Percentiles rank a stretch among this genome's conserved stretches.
Conservation (phyloP, 2,888 invertebrate genomes). For the Sicus ferrugineus region DNA sequence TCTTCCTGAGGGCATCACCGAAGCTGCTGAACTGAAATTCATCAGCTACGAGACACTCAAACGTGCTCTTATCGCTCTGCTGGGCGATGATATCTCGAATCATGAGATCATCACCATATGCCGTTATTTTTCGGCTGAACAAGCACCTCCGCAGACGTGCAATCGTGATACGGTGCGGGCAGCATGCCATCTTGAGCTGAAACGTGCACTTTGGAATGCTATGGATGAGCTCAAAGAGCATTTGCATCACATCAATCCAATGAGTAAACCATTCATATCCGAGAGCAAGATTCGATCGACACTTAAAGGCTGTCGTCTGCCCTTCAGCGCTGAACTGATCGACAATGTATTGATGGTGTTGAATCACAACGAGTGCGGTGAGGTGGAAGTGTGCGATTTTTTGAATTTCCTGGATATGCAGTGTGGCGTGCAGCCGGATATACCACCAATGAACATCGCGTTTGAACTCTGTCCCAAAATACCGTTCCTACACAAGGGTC, state of each 20-base stretch:
- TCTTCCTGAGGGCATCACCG: constrained; percentile 60
- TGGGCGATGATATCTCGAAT: constrained; percentile 76
- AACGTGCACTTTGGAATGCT: constrained; percentile 78
- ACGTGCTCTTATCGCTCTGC: constrained; percentile 72
- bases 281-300: constrained; percentile 71
- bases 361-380: constrained; percentile 71
- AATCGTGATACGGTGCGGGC: constrained; percentile 68
- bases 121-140: constrained; percentile 75
- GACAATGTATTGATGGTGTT: constrained; percentile 72
- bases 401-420: constrained; percentile 76
- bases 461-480: constrained; percentile 62
- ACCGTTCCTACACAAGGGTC: constrained; percentile 59
- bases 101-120: constrained; percentile 83
- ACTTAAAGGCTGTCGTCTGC: constrained; percentile 74
- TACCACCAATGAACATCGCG: constrained; percentile 59
- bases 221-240: constrained; percentile 71
- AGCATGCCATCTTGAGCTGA: constrained; percentile 75
- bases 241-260: constrained; percentile 68
- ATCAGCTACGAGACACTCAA: constrained; percentile 62
- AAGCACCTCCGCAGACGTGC: constrained; percentile 63
- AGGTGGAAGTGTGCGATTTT: constrained; percentile 74
- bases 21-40: constrained; percentile 44
- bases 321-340: constrained; percentile 73
- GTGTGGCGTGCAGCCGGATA: constrained; percentile 59
- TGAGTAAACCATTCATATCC: constrained; percentile 69